These are phyloP conservation scores for Haliaeetus leucogaster DNA, from an alignment of 2,113 vertebrate genomes.

Conservation along the genomic window DNA sequence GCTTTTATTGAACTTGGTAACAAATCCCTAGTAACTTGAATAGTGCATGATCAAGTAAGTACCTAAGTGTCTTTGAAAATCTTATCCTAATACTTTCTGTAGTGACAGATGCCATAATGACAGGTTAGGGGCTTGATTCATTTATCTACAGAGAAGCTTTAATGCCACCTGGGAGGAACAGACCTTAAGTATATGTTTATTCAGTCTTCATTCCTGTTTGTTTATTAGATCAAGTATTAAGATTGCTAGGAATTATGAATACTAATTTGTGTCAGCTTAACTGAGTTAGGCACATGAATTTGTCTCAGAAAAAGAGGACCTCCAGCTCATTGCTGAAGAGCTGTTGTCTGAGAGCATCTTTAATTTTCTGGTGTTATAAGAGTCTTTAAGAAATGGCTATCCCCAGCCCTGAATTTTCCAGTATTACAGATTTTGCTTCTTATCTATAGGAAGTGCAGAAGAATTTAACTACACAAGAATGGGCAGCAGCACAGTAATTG, in stretches of 20 bases:
- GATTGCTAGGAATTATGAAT: background rate
- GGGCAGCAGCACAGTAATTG: slow-evolving; percentile 82
- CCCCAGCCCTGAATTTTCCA: background rate
- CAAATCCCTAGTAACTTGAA: background rate
- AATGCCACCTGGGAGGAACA: background rate
- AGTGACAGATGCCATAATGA: background rate
- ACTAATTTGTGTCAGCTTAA: background rate
- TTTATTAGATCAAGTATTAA: background rate
- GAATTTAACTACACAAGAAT: slow-evolving; percentile 88
- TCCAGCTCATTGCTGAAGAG: background rate
- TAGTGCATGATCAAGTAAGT: background rate
- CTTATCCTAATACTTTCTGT: background rate
- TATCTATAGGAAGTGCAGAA: slow-evolving; percentile 81
- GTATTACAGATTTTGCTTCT: background rate
- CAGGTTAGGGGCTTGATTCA: background rate
- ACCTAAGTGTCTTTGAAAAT: background rate
- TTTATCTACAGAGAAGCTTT: background rate
- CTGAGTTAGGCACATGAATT: background rate
- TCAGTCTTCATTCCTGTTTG: background rate
- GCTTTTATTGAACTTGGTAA: background rate
- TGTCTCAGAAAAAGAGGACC: background rate
- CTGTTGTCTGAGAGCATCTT: background rate
- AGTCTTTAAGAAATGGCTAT: background rate
- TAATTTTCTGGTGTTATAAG: background rate
- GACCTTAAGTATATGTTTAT: background rate